A percentile compares a stretch with the other conserved stretches of the same genome.
phyloP scores from a whole-genome alignment of 2,113 vertebrate genomes.

The Bubalus kerabau region DNA sequence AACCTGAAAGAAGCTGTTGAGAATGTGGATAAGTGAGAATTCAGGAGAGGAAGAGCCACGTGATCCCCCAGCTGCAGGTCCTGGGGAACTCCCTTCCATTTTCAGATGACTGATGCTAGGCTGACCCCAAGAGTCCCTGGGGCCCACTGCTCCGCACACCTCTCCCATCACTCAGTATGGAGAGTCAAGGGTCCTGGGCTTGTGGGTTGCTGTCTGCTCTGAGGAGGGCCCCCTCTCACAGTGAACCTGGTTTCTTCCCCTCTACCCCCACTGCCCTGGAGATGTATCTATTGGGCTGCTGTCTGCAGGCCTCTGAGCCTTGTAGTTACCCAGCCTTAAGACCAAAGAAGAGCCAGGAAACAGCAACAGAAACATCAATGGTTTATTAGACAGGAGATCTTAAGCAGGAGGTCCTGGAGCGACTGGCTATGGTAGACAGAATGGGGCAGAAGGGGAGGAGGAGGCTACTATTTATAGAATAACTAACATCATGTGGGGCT shows the following conservation, averaged over 20 bases:
- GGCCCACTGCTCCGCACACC: neutral
- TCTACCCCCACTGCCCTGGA: conserved; percentile 15
- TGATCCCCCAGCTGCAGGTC: neutral
- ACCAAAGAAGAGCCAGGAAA: neutral
- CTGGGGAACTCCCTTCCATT: neutral
- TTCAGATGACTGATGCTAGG: neutral
- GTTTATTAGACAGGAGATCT: neutral
- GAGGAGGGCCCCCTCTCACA: neutral
- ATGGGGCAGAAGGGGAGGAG: neutral
- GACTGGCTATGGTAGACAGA: neutral
- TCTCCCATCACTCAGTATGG: neutral
- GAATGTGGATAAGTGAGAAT: neutral
- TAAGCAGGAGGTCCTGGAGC: neutral
- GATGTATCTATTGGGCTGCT: neutral
- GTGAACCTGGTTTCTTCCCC: neutral
- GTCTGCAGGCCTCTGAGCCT: neutral
- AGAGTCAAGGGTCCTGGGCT: neutral
- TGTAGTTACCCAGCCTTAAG: neutral
- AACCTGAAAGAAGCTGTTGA: neutral
- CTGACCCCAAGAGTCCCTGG: neutral
- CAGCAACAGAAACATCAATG: neutral
- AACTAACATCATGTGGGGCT: neutral
- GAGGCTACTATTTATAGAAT: neutral
- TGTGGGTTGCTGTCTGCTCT: neutral
- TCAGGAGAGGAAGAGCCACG: neutral